These are phyloP conservation scores for Geophilus truncorum DNA, from an alignment of 2,888 invertebrate species.

Conservation along the genomic window DNA sequence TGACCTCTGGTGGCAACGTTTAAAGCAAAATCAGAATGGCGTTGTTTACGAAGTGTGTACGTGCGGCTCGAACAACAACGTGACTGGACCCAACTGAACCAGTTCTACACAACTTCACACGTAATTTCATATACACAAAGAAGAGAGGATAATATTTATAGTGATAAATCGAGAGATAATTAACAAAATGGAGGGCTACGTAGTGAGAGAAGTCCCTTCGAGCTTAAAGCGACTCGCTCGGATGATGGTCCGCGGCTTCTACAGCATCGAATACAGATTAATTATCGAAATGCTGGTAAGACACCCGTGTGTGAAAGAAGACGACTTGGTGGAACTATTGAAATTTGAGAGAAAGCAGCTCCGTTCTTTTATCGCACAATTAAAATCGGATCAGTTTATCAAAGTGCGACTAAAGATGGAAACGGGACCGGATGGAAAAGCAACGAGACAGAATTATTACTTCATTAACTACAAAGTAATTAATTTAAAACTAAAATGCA, in stretches of 20 bases:
- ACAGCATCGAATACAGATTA: constrained; percentile 85
- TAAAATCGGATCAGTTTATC: constrained; percentile 89
- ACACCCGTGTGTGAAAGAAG: constrained; percentile 71
- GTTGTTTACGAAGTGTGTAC: no score
- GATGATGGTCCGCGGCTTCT: constrained; percentile 87
- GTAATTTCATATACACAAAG: no score
- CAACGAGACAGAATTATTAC: constrained; percentile 93
- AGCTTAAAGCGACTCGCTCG: constrained; percentile 82
- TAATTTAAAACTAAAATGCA: neutral
- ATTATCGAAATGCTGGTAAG: constrained; percentile 93
- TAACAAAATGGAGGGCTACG: neutral
- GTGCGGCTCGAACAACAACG: no score
- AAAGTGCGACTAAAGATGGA: constrained; percentile 90
- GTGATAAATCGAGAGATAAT: no score
- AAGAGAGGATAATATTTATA: no score
- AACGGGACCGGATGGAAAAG: constrained; percentile 88
- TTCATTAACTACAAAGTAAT: constrained; percentile 93
- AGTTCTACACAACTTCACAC: no score
- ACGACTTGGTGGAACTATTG: constrained; percentile 69
- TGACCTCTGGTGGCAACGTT: no score
- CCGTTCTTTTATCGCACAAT: constrained; percentile 62
- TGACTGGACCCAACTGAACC: no score
- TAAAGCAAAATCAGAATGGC: no score
- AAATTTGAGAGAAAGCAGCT: constrained; percentile 93
- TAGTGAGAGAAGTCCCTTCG: constrained; percentile 82